phyloP scores from a whole-genome alignment of 2,113 vertebrate genomes.

The Pongo pygmaeus region DNA sequence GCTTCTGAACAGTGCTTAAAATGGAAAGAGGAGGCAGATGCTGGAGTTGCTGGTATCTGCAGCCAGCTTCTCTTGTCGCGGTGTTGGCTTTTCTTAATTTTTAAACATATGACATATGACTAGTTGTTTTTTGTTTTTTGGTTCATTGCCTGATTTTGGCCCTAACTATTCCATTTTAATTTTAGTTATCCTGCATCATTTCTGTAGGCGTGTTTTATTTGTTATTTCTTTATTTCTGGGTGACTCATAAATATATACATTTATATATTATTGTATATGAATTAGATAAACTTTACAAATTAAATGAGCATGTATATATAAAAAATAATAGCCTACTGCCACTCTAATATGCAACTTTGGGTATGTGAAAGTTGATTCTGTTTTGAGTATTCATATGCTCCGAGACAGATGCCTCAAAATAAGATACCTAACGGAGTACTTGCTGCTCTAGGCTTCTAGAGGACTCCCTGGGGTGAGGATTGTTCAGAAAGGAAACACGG shows the following conservation, averaged over 20 bases:
- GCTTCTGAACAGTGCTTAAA: conserved; percentile 9
- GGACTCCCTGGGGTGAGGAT: neutral
- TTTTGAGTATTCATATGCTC: conserved; percentile 3
- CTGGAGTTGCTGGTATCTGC: neutral
- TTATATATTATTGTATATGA: neutral
- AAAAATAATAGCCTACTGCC: neutral
- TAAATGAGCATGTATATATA: neutral
- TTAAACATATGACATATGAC: conserved; percentile 12
- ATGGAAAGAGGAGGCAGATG: conserved; percentile 15
- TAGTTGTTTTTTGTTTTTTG: neutral
- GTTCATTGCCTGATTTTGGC: neutral
- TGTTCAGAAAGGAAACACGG: neutral
- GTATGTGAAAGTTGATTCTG: neutral
- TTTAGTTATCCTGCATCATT: neutral
- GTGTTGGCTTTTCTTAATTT: neutral
- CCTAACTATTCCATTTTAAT: neutral
- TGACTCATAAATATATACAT: neutral
- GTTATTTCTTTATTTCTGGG: neutral
- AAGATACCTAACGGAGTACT: neutral
- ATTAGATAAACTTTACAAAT: neutral
- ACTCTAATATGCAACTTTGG: neutral
- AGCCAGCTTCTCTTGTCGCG: neutral
- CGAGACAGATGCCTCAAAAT: neutral
- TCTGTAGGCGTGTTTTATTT: neutral
- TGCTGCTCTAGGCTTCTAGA: neutral